Evolutionary conservation across 2,797 vertebrate genomes (phyloP).

Genomic region (Sebastes glaucus): DNA sequence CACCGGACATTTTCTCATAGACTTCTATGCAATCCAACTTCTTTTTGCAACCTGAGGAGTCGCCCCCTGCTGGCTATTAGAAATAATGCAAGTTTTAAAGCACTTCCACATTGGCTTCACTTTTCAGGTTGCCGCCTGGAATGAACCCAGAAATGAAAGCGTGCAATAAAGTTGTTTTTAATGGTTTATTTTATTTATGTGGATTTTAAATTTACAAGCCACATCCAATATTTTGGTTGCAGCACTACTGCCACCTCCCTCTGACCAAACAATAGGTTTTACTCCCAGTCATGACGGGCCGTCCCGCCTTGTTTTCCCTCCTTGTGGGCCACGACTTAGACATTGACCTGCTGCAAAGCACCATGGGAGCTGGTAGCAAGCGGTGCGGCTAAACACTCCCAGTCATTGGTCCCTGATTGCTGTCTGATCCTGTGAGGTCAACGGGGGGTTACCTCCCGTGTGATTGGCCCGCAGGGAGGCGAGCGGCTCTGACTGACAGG

Average conservation of each 20-base stretch:
- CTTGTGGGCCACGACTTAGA: constrained; percentile 37
- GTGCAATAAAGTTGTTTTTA: neutral
- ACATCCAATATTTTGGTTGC: neutral
- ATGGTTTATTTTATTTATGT: too few species aligned
- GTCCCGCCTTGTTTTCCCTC: constrained; percentile 32
- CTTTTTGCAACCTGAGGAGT: too few species aligned
- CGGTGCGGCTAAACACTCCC: constrained; percentile 20
- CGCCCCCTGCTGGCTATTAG: too few species aligned
- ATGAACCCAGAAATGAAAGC: neutral
- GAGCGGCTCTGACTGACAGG: constrained; percentile 43
- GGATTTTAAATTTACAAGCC: neutral
- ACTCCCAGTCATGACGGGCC: constrained; percentile 5
- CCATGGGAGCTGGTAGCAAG: constrained; percentile 55
- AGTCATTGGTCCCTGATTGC: constrained; percentile 54
- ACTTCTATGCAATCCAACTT: too few species aligned
- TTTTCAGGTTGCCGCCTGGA: too few species aligned
- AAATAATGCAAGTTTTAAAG: too few species aligned
- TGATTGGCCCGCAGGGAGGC: constrained; percentile 39
- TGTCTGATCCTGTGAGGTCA: constrained; percentile 71
- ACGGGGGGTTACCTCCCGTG: constrained; percentile 9
- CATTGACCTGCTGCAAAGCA: constrained; percentile 72
- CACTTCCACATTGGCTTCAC: too few species aligned
- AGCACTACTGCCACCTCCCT: neutral
- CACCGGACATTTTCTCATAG: too few species aligned
- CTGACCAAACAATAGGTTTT: constrained; percentile 43